phyloP scores from a whole-genome alignment of 2,797 vertebrate genomes.

The Orientallactaga sibirica region DNA sequence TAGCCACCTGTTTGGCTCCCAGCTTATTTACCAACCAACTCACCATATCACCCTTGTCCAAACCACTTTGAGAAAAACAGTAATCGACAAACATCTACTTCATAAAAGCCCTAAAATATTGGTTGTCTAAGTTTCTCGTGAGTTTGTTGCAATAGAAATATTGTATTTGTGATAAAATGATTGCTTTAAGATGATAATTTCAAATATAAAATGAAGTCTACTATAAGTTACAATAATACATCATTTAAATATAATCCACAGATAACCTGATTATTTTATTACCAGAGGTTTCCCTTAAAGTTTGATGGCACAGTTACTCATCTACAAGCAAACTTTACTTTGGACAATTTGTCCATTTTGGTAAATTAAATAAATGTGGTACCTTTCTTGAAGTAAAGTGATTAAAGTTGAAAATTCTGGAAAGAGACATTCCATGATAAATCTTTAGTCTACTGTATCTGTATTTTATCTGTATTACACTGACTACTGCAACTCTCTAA shows the following conservation, averaged over 20 bases:
- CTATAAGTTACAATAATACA: background rate
- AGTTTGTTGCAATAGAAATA: too few relatives aligned
- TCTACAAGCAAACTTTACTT: background rate
- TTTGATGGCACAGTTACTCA: background rate
- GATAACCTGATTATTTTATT: background rate
- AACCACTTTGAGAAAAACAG: background rate
- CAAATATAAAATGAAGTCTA: background rate
- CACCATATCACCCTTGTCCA: background rate
- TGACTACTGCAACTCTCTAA: background rate
- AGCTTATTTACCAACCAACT: background rate
- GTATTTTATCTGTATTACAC: background rate
- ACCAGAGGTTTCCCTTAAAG: background rate
- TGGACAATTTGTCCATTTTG: background rate
- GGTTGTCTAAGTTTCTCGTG: background rate
- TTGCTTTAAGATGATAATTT: slow-evolving; percentile 39
- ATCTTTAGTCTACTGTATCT: background rate
- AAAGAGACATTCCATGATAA: background rate
- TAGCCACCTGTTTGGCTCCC: background rate
- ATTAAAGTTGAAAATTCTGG: background rate
- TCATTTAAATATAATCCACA: background rate
- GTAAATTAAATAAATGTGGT: background rate
- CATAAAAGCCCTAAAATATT: background rate
- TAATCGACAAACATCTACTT: too few relatives aligned
- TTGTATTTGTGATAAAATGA: background rate
- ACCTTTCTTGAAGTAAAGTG: background rate